Base-by-base conservation (phyloP, 2,888 invertebrate species). In the Lasioglossum zephyrum region DNA sequence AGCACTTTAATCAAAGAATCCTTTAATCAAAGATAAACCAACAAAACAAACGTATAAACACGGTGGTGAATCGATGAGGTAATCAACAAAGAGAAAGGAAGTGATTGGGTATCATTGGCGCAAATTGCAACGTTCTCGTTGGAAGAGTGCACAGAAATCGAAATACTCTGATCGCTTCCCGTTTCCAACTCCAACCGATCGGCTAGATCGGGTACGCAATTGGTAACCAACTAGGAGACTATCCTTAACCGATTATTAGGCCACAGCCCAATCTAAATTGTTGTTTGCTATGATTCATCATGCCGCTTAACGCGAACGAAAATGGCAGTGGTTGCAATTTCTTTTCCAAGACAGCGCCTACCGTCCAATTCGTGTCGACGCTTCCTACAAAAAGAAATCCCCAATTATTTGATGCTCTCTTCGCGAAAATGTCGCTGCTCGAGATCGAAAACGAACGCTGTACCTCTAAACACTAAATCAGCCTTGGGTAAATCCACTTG, bases 401-500 rank as follows among this genome's bases (percentile, higher is more conserved):
- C 22, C 1, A 9, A 39, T 73, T 57, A 39, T 41, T 26, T 44
- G 5, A 60, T n/a, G 31, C 5, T 6, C n/a, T 0, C 53, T 31
- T 31, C 18, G 18, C 31, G 1, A 8, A 63, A 63, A 63, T 63
- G 18, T 8, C 31, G 31, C 31, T 63, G 13, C 31, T 2, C 16
- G 31, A 0, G 6, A 26, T n/a, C 18, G 26, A n/a, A 22, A 53
- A 75, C 18, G n/a, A 63, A 26, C 13, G 16, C 63, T 18, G 93
- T 94, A 99, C 99, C 99, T 97, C 97, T 98, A 95, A 99, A 99
- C 77, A 98, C 97, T 92, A 99, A 96, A 95, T 99, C 99, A 79
- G 99, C 99, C 95, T 98, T 98, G 73, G 99, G 99, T 94, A 99
- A 96, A 95, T 99, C 99, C 88, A 98, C 97, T 96, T 99, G 99